Conservation (phyloP, 2,888 invertebrate species). For the Brachyptera risi region DNA sequence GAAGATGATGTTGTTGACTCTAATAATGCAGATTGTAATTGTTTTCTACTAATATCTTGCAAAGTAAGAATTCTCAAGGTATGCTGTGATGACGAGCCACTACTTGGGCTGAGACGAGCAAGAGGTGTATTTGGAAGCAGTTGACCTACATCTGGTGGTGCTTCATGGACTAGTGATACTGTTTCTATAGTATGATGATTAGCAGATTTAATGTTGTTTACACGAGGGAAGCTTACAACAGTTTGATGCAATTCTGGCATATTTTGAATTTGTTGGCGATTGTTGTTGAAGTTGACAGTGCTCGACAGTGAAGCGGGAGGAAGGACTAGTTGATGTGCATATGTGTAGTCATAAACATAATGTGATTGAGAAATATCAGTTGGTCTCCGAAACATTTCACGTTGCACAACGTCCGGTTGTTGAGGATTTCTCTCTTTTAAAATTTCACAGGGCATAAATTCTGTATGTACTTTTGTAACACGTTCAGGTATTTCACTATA, state of each 20-base stretch:
- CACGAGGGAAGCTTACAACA: conserved; percentile 41
- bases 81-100: conserved; percentile 78
- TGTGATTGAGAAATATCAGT: background rate
- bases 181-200: conserved; percentile 70
- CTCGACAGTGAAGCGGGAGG: background rate
- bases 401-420: background rate
- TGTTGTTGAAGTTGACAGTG: conserved; percentile 1
- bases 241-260: background rate
- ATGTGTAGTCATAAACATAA: conserved; percentile 1
- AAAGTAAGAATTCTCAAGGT: conserved; percentile 81
- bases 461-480: background rate
- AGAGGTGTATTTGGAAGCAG: conserved; percentile 69
- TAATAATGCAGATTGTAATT: conserved; percentile 79
- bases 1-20: conserved; percentile 81
- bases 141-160: conserved; percentile 63
- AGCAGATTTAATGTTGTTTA: conserved; percentile 52
- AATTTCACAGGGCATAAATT: background rate
- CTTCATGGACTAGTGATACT: conserved; percentile 68
- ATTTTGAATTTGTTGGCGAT: background rate
- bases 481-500: background rate
- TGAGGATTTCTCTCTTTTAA: background rate
- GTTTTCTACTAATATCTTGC: conserved; percentile 90
- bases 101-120: conserved; percentile 85
- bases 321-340: background rate
- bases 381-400: background rate